Conservation (phyloP, 1,140 invertebrate species). For the Microplitis demolitor region DNA sequence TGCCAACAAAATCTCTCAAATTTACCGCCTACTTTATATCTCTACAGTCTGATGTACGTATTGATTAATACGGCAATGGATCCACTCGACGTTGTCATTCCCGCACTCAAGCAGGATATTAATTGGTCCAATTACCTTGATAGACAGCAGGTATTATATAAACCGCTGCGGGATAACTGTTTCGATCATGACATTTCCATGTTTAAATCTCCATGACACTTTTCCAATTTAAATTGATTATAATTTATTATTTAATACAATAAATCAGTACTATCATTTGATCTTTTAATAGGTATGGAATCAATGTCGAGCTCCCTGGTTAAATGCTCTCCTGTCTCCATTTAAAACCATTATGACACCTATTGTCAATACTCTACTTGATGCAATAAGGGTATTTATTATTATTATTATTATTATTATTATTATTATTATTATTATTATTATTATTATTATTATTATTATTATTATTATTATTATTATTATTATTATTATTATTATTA, state of each 20-base stretch:
- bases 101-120: conserved; percentile 64
- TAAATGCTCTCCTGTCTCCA: conserved; percentile 70
- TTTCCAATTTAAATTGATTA: neutral
- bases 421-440: neutral
- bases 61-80: conserved; percentile 67
- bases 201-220: neutral
- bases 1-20: conserved; percentile 50
- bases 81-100: conserved; percentile 66
- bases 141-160: conserved; percentile 67
- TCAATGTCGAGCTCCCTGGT: conserved; percentile 74
- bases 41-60: conserved; percentile 53
- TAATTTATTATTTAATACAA: neutral
- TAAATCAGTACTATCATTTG: neutral
- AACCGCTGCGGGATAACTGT: neutral
- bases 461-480: too few species aligned
- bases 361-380: conserved; percentile 68
- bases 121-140: conserved; percentile 74
- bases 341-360: conserved; percentile 66
- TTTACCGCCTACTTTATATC: conserved; percentile 37
- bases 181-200: neutral
- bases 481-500: neutral
- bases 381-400: conserved; percentile 60
- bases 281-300: conserved; percentile 70
- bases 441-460: neutral
- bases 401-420: neutral